Conservation (phyloP, 1,140 invertebrate genomes). For the Drosophila nebulosa region DNA sequence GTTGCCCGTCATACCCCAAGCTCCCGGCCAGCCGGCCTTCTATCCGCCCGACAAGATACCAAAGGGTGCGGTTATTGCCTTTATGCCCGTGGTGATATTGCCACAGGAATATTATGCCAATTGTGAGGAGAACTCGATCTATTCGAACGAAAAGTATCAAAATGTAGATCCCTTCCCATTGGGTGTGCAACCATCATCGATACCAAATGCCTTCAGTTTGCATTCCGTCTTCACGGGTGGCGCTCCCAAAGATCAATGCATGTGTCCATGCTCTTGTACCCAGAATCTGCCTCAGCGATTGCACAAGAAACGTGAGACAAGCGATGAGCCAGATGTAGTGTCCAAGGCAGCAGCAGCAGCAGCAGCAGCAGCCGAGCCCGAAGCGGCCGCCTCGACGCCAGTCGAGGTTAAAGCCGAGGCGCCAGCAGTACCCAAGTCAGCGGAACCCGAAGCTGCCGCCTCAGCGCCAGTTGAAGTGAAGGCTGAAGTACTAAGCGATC, state of each 20-base stretch:
- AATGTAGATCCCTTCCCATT: slow-evolving; percentile 68
- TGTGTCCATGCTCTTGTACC: slow-evolving; percentile 79
- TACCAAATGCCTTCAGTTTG: slow-evolving; percentile 59
- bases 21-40: slow-evolving; percentile 68
- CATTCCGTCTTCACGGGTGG: slow-evolving; percentile 67
- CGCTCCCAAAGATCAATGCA: slow-evolving; percentile 73
- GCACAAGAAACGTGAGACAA: slow-evolving; percentile 73
- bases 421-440: neutral
- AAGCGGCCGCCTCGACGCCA: slow-evolving; percentile 2
- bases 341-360: slow-evolving; percentile 7
- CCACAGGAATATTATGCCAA: slow-evolving; percentile 81
- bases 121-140: slow-evolving; percentile 59
- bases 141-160: slow-evolving; percentile 48
- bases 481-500: neutral
- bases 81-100: slow-evolving; percentile 84
- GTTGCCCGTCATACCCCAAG: slow-evolving; percentile 72
- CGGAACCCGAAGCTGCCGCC: slow-evolving; percentile 10
- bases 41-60: slow-evolving; percentile 81
- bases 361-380: slow-evolving; percentile 9
- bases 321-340: slow-evolving; percentile 7
- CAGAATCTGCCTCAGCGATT: slow-evolving; percentile 61
- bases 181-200: slow-evolving; percentile 66
- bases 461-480: slow-evolving; percentile 16
- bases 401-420: slow-evolving; percentile 21
- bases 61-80: slow-evolving; percentile 82